phyloP scores from a whole-genome alignment of 1,140 invertebrate species.

The Physella acuta region DNA sequence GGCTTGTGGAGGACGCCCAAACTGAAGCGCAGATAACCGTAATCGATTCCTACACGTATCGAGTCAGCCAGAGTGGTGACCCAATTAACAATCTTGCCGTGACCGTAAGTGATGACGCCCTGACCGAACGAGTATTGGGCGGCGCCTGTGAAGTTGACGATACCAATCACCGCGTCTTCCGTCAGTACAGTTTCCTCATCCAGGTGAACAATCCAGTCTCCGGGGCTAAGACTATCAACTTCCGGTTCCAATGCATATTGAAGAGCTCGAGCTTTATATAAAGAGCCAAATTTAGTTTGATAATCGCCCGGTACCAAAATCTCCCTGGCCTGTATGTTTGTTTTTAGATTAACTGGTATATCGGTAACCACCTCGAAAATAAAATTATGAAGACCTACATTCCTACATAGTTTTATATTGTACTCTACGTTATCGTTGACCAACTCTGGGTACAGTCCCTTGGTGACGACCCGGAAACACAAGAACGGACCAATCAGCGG shows the following conservation, averaged over 20 bases:
- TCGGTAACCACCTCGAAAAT: conserved; percentile 96
- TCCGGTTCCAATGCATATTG: conserved; percentile 95
- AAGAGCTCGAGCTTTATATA: conserved; percentile 92
- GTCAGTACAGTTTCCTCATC: conserved; percentile 96
- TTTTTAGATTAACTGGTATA: conserved; percentile 74
- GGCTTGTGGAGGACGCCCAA: conserved; percentile 93
- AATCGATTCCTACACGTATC: conserved; percentile 84
- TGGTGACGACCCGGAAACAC: conserved; percentile 90
- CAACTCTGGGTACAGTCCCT: conserved; percentile 90
- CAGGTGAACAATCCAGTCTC: conserved; percentile 84
- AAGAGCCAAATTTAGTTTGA: conserved; percentile 82
- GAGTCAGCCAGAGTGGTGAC: conserved; percentile 93
- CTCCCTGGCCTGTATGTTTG: conserved; percentile 75
- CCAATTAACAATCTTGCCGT: conserved; percentile 94
- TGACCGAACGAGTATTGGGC: conserved; percentile 97
- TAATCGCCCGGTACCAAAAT: conserved; percentile 85
- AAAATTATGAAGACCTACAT: conserved; percentile 92
- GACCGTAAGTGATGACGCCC: conserved; percentile 96
- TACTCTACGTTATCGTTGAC: conserved; percentile 82
- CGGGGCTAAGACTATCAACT: conserved; percentile 70
- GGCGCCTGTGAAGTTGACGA: conserved; percentile 97
- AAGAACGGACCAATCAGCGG: conserved; percentile 92
- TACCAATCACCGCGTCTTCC: conserved; percentile 81
- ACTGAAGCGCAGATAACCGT: conserved; percentile 92
- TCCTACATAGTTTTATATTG: conserved; percentile 86